Conservation (phyloP, 2,113 vertebrate species). For the Cyanoderma ruficeps region DNA sequence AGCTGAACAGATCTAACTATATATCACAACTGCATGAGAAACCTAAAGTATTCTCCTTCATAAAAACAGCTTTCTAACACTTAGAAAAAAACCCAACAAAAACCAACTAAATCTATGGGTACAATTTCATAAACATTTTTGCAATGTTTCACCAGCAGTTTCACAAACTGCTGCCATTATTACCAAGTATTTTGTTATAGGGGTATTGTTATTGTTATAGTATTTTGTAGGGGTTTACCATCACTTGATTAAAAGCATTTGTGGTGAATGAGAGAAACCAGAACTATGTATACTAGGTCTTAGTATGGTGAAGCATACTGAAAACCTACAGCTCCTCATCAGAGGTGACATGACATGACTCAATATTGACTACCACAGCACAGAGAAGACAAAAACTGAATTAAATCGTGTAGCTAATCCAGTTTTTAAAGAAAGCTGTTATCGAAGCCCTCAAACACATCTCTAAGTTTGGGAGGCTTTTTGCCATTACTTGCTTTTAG, state of each 20-base stretch:
- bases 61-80: background rate
- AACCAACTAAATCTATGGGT: background rate
- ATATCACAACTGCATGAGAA: background rate
- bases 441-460: background rate
- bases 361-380: background rate
- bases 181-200: background rate
- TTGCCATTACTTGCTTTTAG: background rate
- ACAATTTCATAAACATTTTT: background rate
- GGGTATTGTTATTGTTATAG: too few species aligned
- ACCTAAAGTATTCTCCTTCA: background rate
- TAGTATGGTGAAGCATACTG: background rate
- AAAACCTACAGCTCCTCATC: background rate
- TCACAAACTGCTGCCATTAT: background rate
- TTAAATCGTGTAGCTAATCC: background rate
- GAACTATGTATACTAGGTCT: background rate
- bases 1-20: background rate
- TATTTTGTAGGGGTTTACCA: background rate
- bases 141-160: background rate
- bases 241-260: conserved; percentile 21
- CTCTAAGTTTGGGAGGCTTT: background rate
- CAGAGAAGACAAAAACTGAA: background rate
- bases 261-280: background rate
- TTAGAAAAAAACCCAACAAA: background rate
- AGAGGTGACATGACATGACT: background rate
- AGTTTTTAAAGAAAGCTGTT: background rate